These are phyloP conservation scores for Pachypsylla venusta DNA, from an alignment of 1,140 invertebrate genomes.

Conservation along the genomic window DNA sequence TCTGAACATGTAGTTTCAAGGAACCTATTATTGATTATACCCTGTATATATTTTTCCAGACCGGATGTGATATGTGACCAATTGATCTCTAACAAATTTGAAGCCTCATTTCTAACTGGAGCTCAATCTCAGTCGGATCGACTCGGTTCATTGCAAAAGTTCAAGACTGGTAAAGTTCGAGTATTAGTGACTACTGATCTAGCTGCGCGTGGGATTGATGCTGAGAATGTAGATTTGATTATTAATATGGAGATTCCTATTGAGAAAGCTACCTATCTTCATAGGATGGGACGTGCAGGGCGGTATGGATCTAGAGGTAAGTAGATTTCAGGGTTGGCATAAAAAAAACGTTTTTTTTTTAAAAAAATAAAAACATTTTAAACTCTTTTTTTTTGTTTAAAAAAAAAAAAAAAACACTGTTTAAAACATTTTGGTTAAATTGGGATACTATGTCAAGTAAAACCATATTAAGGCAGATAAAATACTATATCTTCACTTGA, in stretches of 20 bases:
- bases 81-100: conserved; percentile 51
- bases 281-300: conserved; percentile 87
- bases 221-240: conserved; percentile 79
- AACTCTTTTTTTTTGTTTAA: too few relatives aligned
- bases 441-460: too few relatives aligned
- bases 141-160: conserved; percentile 52
- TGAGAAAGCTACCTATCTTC: conserved; percentile 79
- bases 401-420: too few relatives aligned
- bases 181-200: conserved; percentile 87
- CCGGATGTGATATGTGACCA: conserved; percentile 55
- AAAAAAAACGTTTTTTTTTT: too few relatives aligned
- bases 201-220: conserved; percentile 75
- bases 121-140: conserved; percentile 62
- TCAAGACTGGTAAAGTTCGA: conserved; percentile 41
- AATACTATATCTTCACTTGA: too few relatives aligned
- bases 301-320: conserved; percentile 65
- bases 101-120: conserved; percentile 53
- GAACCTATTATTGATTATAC: too few relatives aligned
- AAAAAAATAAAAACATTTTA: too few relatives aligned
- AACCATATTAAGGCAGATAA: too few relatives aligned
- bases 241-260: conserved; percentile 80
- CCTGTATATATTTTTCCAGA: conserved; percentile 33
- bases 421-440: too few relatives aligned
- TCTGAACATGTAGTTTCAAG: too few relatives aligned
- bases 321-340: too few relatives aligned